Base-by-base conservation (phyloP, 2,888 invertebrate genomes). In the Fabriciana adippe region DNA sequence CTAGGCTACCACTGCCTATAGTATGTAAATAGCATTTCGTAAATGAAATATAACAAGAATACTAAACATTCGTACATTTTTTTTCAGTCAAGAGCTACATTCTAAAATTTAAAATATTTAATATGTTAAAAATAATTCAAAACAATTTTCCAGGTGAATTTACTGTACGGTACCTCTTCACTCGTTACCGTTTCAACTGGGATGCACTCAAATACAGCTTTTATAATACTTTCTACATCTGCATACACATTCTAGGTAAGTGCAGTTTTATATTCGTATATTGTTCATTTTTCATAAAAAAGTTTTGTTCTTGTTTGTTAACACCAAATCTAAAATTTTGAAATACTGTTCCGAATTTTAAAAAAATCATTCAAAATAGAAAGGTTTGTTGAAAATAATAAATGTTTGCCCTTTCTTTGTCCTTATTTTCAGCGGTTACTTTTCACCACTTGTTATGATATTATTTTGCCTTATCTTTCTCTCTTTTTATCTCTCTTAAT, bases 171-270 rank as follows among this genome's bases (percentile, higher is more conserved):
- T 93, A 93, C 73, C 74, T 93, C 16, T 93, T 87, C 71, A 89
- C 89, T 0, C 81, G 93, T 2, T 88, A 88, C 68, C 80, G 89
- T 3, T 93, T 93, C 74, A 89, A 92, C 74, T 93, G 93, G 93
- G 91, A 93, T 67, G 92, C 91, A 0, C 74, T 92, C 31, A 90
- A 87, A 72, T 93, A 87, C 74, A 92, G 92, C 62, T 85, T 90
- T 69, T 92, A 86, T 73, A 83, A 79, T 47, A 93, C 92, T 4
- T 92, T 88, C 73, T 84, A 81, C 66, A 90, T 90, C 51, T 84
- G 87, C 69, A 79, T 82, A 13, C 91, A 92, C 74, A 76, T 82
- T 15, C 71, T 92, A 16, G 93, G 92, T 92, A 79, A 71, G 85
- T 81, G 63, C 45, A 66, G 51, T 68, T 64, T 60, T 67, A 71